These are phyloP conservation scores for Cryptotis parvus DNA, from an alignment of 2,113 vertebrate genomes.

Conservation along the genomic window DNA sequence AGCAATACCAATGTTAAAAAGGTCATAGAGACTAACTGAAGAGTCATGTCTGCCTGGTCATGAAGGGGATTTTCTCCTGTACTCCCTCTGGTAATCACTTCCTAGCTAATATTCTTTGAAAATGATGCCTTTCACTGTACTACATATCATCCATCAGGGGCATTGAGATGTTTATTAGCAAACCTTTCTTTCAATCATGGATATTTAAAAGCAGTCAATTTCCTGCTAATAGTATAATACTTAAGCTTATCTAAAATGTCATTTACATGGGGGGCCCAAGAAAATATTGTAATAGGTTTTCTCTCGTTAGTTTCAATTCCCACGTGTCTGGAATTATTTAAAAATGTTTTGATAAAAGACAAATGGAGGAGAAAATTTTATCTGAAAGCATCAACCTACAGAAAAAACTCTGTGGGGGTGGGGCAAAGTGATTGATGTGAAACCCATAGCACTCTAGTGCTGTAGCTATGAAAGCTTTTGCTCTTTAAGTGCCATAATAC, in stretches of 20 bases:
- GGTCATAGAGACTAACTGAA: background rate
- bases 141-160: too few relatives aligned
- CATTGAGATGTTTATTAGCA: background rate
- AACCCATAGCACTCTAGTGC: background rate
- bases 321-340: background rate
- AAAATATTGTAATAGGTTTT: too few relatives aligned
- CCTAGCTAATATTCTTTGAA: background rate
- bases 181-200: background rate
- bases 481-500: background rate
- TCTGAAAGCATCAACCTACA: background rate
- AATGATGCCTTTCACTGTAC: background rate
- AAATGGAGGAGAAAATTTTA: background rate
- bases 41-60: background rate
- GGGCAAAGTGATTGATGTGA: background rate
- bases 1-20: background rate
- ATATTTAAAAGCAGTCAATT: background rate
- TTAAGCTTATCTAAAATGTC: background rate
- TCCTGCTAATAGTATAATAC: background rate
- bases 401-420: background rate
- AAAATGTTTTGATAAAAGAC: background rate
- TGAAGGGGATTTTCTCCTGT: rapidly evolving
- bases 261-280: background rate
- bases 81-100: background rate
- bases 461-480: background rate
- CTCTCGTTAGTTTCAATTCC: background rate